These are phyloP conservation scores for Puntigrus tetrazona DNA, from an alignment of 2,113 vertebrate genomes.

Conservation along the genomic window DNA sequence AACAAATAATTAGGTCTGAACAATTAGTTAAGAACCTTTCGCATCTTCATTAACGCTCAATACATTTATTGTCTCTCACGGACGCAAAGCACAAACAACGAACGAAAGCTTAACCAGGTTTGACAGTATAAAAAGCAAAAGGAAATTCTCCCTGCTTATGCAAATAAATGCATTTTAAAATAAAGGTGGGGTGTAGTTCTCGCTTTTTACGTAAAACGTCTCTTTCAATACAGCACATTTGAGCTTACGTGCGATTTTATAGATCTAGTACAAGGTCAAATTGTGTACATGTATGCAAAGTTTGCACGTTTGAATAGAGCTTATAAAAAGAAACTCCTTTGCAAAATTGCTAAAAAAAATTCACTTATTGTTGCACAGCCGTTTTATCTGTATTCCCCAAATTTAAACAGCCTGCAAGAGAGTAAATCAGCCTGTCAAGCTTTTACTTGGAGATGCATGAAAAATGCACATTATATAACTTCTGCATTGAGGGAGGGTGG, in stretches of 20 bases:
- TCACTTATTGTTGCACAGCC: not conserved
- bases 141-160: not conserved
- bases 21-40: not conserved
- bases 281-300: not conserved
- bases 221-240: not conserved
- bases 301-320: not conserved
- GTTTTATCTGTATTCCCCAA: not conserved
- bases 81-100: not conserved
- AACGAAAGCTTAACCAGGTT: not conserved
- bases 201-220: not conserved
- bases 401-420: not conserved
- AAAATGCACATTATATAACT: constrained; percentile 71
- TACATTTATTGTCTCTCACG: not conserved
- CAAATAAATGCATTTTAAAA: not conserved
- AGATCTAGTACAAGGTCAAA: not conserved
- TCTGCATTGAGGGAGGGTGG: constrained; percentile 54
- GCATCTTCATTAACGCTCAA: not conserved
- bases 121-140: not conserved
- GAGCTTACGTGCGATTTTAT: not conserved
- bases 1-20: not conserved
- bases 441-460: constrained; percentile 57
- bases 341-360: not conserved
- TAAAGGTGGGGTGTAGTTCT: not conserved
- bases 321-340: not conserved
- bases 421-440: constrained; percentile 20